Base-by-base conservation (phyloP, 2,888 invertebrate species). In the Allophyes oxyacanthae region DNA sequence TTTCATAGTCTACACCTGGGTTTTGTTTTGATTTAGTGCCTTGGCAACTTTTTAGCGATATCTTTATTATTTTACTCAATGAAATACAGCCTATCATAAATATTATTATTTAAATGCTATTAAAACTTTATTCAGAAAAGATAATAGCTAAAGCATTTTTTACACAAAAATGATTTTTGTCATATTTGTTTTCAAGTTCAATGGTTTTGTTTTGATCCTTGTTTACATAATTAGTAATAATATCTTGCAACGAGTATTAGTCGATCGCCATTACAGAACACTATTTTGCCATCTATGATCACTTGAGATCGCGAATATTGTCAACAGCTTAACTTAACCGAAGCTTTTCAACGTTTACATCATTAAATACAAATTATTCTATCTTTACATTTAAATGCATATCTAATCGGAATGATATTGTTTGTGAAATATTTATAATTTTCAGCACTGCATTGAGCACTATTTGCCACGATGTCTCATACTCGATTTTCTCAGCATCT, bases 381-480 rank as follows among this genome's bases (percentile, higher is more conserved):
- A 64, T 28, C 36, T 59, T 59, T 64, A 75, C 52, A 64, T 65
- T 64, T 81, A 83, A 83, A 83, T 83, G 82, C 82, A 78, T 64
- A 72, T 72, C 76, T 81, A 79, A 75, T 76, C 78, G 83, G 81
- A 83, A 83, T 83, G 81, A 79, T 72, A 75, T 56, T 60, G 69
- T 58, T 56, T 60, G 69, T 58, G 51, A 48, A 54, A 34, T 50
- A 41, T 60, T 54, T 30, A 53, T 37, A 44, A 69, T 57, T 62
- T 65, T 59, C 58, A 53, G 57, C 50, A 59, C 64, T 62, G 11
- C 14, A 38, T 42, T 57, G 56, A 54, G 54, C 57, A 58, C 64
- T 46, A 40, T 60, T 54, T 20, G 34, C 45, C 43, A 48, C 58
- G 65, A 62, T 72, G 56, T 64, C 46, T 57, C 10, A 37, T 38